Conservation (phyloP, 2,113 vertebrate genomes). For the Cichladusa arquata region DNA sequence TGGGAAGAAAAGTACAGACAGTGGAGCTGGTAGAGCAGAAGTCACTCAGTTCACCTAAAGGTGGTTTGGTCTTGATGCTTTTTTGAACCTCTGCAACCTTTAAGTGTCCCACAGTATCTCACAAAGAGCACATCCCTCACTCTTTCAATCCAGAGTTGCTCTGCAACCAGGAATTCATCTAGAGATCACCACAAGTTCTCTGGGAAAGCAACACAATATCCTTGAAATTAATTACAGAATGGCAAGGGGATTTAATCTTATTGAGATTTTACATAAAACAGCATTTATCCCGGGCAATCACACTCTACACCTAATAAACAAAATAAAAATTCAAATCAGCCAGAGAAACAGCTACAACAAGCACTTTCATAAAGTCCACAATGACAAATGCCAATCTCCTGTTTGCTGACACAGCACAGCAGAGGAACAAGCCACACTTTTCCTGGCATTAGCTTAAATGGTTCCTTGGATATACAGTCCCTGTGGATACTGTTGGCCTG, state of each 20-base stretch:
- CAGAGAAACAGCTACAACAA: slow-evolving; percentile 36
- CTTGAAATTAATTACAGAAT: slow-evolving; percentile 46
- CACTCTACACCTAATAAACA: slow-evolving; percentile 25
- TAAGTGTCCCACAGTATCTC: neutral
- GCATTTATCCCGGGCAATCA: slow-evolving; percentile 37
- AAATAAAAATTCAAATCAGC: slow-evolving; percentile 65
- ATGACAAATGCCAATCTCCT: slow-evolving; percentile 35
- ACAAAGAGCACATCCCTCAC: neutral
- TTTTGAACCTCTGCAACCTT: neutral
- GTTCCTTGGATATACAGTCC: neutral
- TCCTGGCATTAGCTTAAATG: neutral
- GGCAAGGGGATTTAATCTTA: slow-evolving; percentile 8
- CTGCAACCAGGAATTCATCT: neutral
- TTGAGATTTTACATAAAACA: slow-evolving; percentile 23
- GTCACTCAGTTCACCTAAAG: neutral
- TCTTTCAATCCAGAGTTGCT: neutral
- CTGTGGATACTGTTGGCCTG: neutral
- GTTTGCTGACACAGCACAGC: slow-evolving; percentile 21
- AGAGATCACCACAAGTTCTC: slow-evolving; percentile 1
- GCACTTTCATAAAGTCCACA: slow-evolving; percentile 36
- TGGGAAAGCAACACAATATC: slow-evolving; percentile 36
- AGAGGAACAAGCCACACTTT: neutral
- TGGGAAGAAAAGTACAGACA: neutral
- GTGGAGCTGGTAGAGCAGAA: neutral
- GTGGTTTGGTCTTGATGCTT: neutral